Evolutionary conservation across 2,888 invertebrate genomes (phyloP), one percentile per base, ranked within the genome.

Genomic region (Eupeodes latifasciatus): DNA sequence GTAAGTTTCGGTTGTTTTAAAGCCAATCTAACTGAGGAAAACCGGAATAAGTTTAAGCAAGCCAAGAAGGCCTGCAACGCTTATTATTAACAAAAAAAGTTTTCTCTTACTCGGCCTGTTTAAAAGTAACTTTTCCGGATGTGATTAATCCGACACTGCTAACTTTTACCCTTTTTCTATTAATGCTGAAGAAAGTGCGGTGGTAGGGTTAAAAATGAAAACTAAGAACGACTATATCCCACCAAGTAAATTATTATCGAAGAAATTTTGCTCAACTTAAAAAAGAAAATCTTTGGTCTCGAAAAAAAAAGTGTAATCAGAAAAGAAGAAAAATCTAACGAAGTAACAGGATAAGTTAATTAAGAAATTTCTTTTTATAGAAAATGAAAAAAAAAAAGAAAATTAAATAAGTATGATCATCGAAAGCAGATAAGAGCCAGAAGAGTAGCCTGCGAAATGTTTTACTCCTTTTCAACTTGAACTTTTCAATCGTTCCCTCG

Each of bases 291-390:
- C 74, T 80, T 83, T 67, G 72, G 72, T 67, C 27, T 27, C 72
- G 66, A 55, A 77, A 49, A 51, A 74, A 80, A 19, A 59, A 57
- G 19, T 34, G 62, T 47, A 27, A 61, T n/a, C 51, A 40, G 19
- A 69, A 72, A 64, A 55, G 16, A 12, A 62, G 67, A 72, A 72
- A 76, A 84, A 88, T 81, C 88, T 75, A 47, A 27, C 57, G 72
- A 72, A 72, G 72, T 78, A 85, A 88, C 88, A 85, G 85, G 85
- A 85, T 85, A 88, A 88, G 88, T 88, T 85, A 88, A 88, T 85
- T 88, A 88, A 85, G 88, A 78, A 85, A 75, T 88, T 88, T 88
- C 80, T 85, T 78, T 88, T 85, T 51, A 81, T 57, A 69, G 44
- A 79, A 86, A 86, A 59, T n/a, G n/a, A 72, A 59, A 11, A 27